Evolutionary conservation across 2,113 vertebrate genomes (phyloP).

Genomic region (Pyrgilauda ruficollis): DNA sequence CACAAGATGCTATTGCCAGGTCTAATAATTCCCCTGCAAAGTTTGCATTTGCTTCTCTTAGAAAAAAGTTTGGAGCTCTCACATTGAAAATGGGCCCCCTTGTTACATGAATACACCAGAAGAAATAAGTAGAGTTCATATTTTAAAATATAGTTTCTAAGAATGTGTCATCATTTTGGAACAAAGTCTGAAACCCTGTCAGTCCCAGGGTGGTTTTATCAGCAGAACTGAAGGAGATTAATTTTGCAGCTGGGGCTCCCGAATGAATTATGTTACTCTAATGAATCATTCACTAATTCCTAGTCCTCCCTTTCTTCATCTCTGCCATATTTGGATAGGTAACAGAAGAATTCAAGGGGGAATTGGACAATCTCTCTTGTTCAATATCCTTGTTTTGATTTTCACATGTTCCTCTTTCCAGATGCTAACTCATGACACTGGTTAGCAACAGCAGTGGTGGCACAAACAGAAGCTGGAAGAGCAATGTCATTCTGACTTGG

Average conservation of each 20-base stretch:
- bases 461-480: slow-evolving; percentile 50
- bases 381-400: slow-evolving; percentile 43
- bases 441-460: slow-evolving; percentile 37
- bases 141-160: slow-evolving; percentile 24
- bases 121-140: background rate
- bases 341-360: background rate
- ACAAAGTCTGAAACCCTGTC: slow-evolving; percentile 31
- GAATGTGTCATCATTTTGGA: slow-evolving; percentile 49
- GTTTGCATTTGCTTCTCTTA: background rate
- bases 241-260: slow-evolving; percentile 36
- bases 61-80: background rate
- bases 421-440: slow-evolving; percentile 51
- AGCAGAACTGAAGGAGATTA: slow-evolving; percentile 40
- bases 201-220: slow-evolving; percentile 52
- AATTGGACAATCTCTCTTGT: slow-evolving; percentile 36
- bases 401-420: slow-evolving; percentile 53
- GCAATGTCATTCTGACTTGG: slow-evolving; percentile 60
- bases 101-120: background rate
- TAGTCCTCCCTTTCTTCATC: slow-evolving; percentile 10
- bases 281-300: slow-evolving; percentile 33
- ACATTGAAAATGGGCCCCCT: background rate
- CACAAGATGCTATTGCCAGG: background rate
- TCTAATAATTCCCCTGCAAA: background rate
- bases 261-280: slow-evolving; percentile 8
- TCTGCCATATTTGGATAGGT: background rate